Evolutionary conservation across 2,888 invertebrate genomes (phyloP), one percentile per base, ranked within the genome.

Genomic region (Prosapia bicincta): DNA sequence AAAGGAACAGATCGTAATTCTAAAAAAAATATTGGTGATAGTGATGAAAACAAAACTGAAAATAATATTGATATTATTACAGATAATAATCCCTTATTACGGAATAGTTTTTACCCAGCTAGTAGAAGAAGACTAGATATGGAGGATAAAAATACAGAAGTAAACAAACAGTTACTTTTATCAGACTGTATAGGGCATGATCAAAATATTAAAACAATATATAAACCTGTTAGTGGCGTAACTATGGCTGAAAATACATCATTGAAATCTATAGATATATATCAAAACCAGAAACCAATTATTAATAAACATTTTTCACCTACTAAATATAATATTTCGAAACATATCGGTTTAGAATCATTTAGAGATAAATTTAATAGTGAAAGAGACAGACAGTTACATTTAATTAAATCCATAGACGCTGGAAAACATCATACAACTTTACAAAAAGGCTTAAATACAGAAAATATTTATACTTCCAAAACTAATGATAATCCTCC

Each of bases 1-100:
- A 80, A 84, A 76, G 81, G 83, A 6, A 26, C 77, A 66, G 25
- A 54, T 72, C 20, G 65, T 65, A n/a, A 26, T 20, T 26, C 68
- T 3, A 74, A 68, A 28, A 25, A 65, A 20, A 23, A 71, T 65
- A 23, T 28, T 26, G 26, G 20, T n/a, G 23, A 26, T 65, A 38
- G 54, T 32, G 65, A 71, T 43, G 13, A 23, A 30, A 24, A 24
- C 20, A 28, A 23, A n/a, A n/a, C n/a, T n/a, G n/a, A n/a, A n/a
- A n/a, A n/a, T n/a, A n/a, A n/a, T n/a, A n/a, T n/a, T n/a, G n/a
- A n/a, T n/a, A n/a, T n/a, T n/a, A n/a, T n/a, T n/a, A n/a, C n/a
- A n/a, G n/a, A n/a, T n/a, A n/a, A n/a, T n/a, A n/a, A n/a, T n/a
- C n/a, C n/a, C n/a, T n/a, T n/a, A n/a, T n/a, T n/a, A n/a, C n/a